Base-by-base conservation (phyloP, 2,797 vertebrate genomes). In the Channa striata region DNA sequence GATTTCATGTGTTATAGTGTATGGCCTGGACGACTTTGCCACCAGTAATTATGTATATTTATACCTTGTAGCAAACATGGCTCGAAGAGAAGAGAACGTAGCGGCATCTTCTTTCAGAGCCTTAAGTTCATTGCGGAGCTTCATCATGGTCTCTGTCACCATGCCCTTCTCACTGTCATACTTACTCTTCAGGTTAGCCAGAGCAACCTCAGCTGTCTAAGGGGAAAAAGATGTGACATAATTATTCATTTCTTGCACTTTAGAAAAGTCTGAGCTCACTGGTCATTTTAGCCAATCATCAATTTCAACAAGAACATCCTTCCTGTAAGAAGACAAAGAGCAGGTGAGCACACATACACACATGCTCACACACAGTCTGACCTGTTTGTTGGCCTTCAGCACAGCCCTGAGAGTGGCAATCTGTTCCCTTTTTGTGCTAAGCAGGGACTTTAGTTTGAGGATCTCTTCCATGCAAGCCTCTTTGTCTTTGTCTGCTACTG, bases 351-450 rank as follows among this genome's bases (percentile, higher is more conserved):
- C 2, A 37, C 60, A 67, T 20, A 72, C 37, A 59, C 8, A 11
- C 47, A 61, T 11, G 19, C n/a, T 23, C 11, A 58, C 5, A 34
- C 8, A 14, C 11, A 72, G n/a, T 34, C 90, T 77, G 59, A 99
- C 98, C 96, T 99, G 97, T 86, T 99, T 99, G 91, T 98, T 99
- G 89, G 97, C 98, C 87, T 99, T 99, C 57, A 99, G 95, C 44
- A 99, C 97, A 0, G 97, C 96, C 87, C 98, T 94, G 66, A 99
- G 94, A 0, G 98, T 99, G 59, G 98, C 98, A 62, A 99, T 99
- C 94, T 99, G 98, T 52, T 99, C 98, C 77, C 98, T 93, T 92
- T 99, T 99, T 84, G 98, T 99, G 91, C 97, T 99, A 12, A 99
- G 93, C 84, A 99, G 90, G 2, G 98, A 99, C 81, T 98, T 99